Evolutionary conservation across 2,888 invertebrate species (phyloP).

Genomic region (Caenorhabditis sp.): DNA sequence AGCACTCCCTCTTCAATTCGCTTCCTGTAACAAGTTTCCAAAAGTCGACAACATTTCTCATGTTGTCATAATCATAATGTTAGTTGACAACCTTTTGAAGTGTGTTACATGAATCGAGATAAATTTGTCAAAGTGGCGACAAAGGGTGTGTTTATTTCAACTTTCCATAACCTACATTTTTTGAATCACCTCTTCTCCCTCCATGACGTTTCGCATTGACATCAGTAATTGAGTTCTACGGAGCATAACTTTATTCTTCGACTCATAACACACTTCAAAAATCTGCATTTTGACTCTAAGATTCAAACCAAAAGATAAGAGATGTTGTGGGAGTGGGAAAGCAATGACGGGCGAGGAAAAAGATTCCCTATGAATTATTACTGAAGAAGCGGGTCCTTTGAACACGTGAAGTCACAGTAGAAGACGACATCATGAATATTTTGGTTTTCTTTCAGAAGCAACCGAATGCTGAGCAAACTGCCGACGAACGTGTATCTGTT

Average conservation of each 20-base stretch:
- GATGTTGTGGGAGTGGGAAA: conserved; percentile 1
- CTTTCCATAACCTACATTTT: conserved; percentile 1
- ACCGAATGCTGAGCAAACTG: conserved; percentile 77
- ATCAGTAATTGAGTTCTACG: conserved; percentile 25
- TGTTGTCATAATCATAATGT: too few relatives aligned
- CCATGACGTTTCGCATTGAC: conserved; percentile 31
- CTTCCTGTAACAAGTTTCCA: too few relatives aligned
- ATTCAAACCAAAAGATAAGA: neutral
- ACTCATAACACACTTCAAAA: conserved; percentile 5
- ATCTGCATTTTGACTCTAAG: neutral
- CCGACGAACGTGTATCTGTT: conserved; percentile 76
- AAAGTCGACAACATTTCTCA: too few relatives aligned
- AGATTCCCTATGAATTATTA: conserved; percentile 35
- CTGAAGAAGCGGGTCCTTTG: conserved; percentile 5
- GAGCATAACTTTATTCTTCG: neutral
- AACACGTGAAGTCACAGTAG: neutral
- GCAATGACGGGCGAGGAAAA: conserved; percentile 7
- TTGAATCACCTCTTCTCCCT: neutral
- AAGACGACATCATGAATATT: neutral
- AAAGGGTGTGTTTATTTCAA: too few relatives aligned
- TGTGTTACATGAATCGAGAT: too few relatives aligned
- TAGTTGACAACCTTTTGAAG: too few relatives aligned
- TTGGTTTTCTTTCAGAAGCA: conserved; percentile 71
- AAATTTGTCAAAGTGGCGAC: too few relatives aligned
- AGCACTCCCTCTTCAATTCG: too few relatives aligned